Evolutionary conservation across 1,140 invertebrate genomes (phyloP).

Genomic region (Triops longicaudatus): DNA sequence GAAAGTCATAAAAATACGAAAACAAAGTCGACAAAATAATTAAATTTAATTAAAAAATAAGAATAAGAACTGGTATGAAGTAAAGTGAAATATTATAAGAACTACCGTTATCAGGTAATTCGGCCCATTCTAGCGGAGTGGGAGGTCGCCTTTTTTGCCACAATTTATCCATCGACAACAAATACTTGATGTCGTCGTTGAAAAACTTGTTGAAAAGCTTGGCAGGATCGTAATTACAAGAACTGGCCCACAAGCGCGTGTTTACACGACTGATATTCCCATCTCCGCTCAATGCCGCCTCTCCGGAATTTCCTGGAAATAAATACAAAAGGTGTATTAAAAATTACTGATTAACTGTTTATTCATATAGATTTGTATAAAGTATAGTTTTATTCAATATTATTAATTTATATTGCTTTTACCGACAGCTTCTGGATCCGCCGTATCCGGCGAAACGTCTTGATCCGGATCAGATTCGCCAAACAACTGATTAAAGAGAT

Average conservation of each 20-base stretch:
- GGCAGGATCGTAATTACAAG: slow-evolving; percentile 70
- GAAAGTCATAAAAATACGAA: neutral
- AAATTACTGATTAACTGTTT: too few relatives aligned
- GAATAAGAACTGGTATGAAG: too few relatives aligned
- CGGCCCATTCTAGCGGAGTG: slow-evolving; percentile 63
- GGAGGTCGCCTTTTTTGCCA: slow-evolving; percentile 84
- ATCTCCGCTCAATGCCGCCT: slow-evolving; percentile 45
- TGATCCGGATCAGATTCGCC: slow-evolving; percentile 93
- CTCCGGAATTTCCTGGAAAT: slow-evolving; percentile 45
- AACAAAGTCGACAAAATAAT: neutral
- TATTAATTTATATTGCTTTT: slow-evolving; percentile 32
- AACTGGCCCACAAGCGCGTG: slow-evolving; percentile 82
- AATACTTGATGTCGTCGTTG: slow-evolving; percentile 88
- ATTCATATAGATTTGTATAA: too few relatives aligned
- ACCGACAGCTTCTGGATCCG: slow-evolving; percentile 75
- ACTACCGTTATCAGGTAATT: slow-evolving; percentile 51
- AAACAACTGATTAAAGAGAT: slow-evolving; percentile 98
- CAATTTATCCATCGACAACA: slow-evolving; percentile 87
- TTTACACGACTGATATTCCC: slow-evolving; percentile 71
- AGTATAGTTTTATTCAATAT: too few relatives aligned
- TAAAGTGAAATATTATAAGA: too few relatives aligned
- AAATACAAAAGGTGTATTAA: slow-evolving; percentile 13
- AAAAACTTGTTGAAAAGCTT: slow-evolving; percentile 86
- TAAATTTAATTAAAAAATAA: neutral
- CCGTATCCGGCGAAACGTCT: slow-evolving; percentile 94